Conservation (phyloP, 1,140 invertebrate genomes). For the Helicoverpa zea region DNA sequence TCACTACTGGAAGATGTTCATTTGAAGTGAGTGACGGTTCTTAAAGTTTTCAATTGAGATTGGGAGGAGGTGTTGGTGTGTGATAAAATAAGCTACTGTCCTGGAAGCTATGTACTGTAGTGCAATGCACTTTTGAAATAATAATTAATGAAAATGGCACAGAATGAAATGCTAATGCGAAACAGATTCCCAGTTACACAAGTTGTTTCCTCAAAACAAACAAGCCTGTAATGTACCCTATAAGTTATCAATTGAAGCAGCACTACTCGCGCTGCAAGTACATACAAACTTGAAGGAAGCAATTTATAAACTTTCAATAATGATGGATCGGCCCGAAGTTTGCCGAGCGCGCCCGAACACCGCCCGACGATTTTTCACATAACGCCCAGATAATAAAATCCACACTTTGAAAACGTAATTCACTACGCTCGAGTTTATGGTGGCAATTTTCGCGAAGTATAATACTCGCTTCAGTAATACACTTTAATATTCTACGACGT, state of each 20-base stretch:
- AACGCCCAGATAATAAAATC: conserved; percentile 73
- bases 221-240: conserved; percentile 12
- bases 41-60: neutral
- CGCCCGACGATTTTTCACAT: conserved; percentile 69
- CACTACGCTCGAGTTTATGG: conserved; percentile 78
- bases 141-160: no score
- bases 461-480: conserved; percentile 73
- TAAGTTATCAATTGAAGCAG: conserved; percentile 63
- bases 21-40: neutral
- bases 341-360: conserved; percentile 58
- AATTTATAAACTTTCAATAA: conserved; percentile 84
- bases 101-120: no score
- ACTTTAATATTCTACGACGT: conserved; percentile 80
- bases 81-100: no score
- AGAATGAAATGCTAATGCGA: neutral
- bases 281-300: conserved; percentile 65
- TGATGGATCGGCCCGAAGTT: conserved; percentile 74
- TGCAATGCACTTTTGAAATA: no score
- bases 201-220: neutral
- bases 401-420: conserved; percentile 80
- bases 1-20: neutral
- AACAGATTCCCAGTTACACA: neutral
- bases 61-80: neutral
- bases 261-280: conserved; percentile 52
- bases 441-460: conserved; percentile 78